Base-by-base conservation (phyloP, 2,888 invertebrate species). In the Dolichopus griseipennis region DNA sequence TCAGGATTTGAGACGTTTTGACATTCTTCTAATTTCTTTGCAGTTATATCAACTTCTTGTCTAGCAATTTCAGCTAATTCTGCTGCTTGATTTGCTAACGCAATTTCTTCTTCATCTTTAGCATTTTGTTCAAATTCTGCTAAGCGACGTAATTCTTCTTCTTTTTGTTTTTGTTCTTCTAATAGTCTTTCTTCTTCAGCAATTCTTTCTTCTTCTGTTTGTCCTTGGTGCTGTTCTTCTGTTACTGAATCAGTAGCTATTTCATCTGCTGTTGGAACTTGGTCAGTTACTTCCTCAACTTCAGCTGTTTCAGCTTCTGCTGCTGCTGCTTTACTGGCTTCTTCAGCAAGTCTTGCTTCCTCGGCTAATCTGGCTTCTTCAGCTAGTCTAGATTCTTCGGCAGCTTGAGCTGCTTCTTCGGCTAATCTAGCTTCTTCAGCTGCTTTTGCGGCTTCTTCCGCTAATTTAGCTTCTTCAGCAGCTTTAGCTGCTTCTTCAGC, bases 61-160 rank as follows among this genome's bases (percentile, higher is more conserved):
- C 85, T 84, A 7, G 86, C 86, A 63, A 86, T 85, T 77, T 89
- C 89, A 0, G 87, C 87, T 74, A 89, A 78, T 79, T 89, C 89
- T 65, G 87, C 88, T 71, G 89, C 89, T 84, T 89, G 89, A 75
- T 88, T 83, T 66, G 88, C 89, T 72, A 89, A 83, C 76, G 89
- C 89, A 9, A 82, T 86, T 80, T 89, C 88, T 33, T 84, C 84
- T 12, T 81, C 83, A 69, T 84, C 83, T 72, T 84, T 84, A 1
- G 79, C 76, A 69, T 78, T 75, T 71, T 82, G 83, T 72, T 82
- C 83, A 70, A 81, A 75, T 70, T 83, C 82, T 64, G 81, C 83
- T 65, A 78, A 72, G 64, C 81, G 78, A n/a, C 77, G 77, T 64
- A 79, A 75, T 71, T 84, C 84, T 71, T 83, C 83, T 73, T 83